These are phyloP conservation scores for Prenolepis imparis DNA, from an alignment of 2,888 invertebrate species.

Conservation along the genomic window DNA sequence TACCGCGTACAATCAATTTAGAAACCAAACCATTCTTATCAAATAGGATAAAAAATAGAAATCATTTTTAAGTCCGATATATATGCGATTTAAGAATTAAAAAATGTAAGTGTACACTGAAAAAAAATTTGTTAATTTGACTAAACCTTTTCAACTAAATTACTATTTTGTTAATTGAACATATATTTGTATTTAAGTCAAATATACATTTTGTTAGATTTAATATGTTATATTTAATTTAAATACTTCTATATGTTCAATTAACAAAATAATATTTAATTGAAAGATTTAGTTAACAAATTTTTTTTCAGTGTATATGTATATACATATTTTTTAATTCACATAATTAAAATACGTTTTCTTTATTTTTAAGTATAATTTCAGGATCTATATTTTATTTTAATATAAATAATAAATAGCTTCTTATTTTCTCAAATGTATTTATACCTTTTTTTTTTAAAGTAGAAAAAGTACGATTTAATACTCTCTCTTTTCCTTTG, in stretches of 20 bases:
- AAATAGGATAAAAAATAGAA: background rate
- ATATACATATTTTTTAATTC: background rate
- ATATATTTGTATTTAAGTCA: no score
- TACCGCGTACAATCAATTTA: conserved; percentile 14
- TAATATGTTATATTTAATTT: no score
- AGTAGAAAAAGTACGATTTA: conserved; percentile 31
- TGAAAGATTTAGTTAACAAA: no score
- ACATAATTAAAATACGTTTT: background rate
- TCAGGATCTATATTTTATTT: background rate
- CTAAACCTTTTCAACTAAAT: no score
- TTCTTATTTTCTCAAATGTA: conserved; percentile 29
- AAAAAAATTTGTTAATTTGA: no score
- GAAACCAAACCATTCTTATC: background rate
- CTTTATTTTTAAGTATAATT: background rate
- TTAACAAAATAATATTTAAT: no score
- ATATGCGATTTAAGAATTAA: background rate
- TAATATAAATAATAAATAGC: background rate
- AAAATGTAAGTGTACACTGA: no score
- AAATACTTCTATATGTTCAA: no score
- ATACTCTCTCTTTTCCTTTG: background rate
- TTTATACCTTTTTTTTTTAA: conserved; percentile 10
- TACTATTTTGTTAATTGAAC: no score
- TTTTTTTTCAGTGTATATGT: no score
- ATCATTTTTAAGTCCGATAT: background rate
- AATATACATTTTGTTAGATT: no score